Evolutionary conservation across 35 echinoderm and acorn worm genomes (phyloP).

Genomic region (Ophioderma brevispina): DNA sequence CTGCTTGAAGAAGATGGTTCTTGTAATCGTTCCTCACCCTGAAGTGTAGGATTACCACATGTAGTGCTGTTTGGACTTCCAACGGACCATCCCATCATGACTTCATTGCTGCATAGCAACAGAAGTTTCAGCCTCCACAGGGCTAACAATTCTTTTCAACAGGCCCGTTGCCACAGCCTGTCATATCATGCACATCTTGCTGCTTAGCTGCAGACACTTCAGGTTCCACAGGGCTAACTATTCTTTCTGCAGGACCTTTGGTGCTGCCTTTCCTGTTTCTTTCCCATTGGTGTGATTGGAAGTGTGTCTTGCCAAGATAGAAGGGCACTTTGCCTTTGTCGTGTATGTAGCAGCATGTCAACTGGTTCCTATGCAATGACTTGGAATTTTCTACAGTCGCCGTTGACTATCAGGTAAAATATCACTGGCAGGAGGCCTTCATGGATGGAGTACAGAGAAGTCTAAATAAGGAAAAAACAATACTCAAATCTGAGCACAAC

Average conservation of each 20-base stretch:
- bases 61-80: no score
- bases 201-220: background rate
- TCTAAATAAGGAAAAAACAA: background rate
- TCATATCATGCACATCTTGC: no score
- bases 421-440: conserved; percentile 19
- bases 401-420: conserved; percentile 26
- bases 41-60: background rate
- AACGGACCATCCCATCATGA: no score
- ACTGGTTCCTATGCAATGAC: conserved; percentile 57
- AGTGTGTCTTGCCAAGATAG: background rate
- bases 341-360: conserved; percentile 57
- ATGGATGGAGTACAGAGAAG: conserved; percentile 28
- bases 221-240: background rate
- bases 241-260: background rate
- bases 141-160: background rate
- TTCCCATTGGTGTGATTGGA: background rate
- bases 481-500: no score
- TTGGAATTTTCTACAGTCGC: no score
- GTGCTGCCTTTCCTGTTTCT: background rate
- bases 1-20: background rate
- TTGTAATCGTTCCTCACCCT: background rate
- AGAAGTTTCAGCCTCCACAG: background rate
- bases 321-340: conserved; percentile 51
- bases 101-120: background rate
- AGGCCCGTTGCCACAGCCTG: no score